Evolutionary conservation across 2,113 vertebrate species (phyloP).

Genomic region (Myanophis thanlyinensis): DNA sequence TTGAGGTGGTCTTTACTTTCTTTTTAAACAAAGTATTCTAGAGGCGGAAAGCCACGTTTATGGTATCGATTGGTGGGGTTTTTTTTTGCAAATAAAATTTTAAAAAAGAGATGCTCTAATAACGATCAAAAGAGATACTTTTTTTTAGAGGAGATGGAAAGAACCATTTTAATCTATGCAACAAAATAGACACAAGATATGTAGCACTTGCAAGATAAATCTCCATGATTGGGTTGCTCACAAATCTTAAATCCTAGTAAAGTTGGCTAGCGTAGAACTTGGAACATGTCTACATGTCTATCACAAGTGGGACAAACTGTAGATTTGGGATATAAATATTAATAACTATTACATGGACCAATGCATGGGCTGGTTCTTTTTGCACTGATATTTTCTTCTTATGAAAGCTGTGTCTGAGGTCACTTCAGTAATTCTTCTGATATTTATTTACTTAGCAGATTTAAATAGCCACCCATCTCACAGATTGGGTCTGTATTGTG

Average conservation of each 20-base stretch:
- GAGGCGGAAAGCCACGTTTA: background rate
- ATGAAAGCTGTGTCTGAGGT: background rate
- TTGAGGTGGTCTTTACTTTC: background rate
- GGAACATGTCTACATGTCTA: background rate
- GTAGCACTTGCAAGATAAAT: background rate
- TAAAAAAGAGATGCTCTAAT: background rate
- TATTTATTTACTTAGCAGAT: background rate
- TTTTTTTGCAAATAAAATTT: background rate
- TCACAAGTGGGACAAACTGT: background rate
- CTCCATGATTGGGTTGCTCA: background rate
- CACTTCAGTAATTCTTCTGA: background rate
- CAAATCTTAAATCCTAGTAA: background rate
- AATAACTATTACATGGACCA: background rate
- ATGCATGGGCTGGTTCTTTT: background rate
- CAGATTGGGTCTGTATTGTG: background rate
- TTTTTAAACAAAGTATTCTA: constrained; percentile 38
- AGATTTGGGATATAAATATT: background rate
- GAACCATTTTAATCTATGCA: background rate
- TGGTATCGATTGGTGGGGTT: background rate
- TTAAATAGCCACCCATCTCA: background rate
- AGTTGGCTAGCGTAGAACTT: background rate
- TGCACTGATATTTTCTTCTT: background rate
- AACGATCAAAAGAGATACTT: background rate
- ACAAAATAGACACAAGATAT: background rate
- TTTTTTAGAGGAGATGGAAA: background rate